Evolutionary conservation across 2,113 vertebrate species (phyloP).

Genomic region (Neolamprologus caudopunctatus): DNA sequence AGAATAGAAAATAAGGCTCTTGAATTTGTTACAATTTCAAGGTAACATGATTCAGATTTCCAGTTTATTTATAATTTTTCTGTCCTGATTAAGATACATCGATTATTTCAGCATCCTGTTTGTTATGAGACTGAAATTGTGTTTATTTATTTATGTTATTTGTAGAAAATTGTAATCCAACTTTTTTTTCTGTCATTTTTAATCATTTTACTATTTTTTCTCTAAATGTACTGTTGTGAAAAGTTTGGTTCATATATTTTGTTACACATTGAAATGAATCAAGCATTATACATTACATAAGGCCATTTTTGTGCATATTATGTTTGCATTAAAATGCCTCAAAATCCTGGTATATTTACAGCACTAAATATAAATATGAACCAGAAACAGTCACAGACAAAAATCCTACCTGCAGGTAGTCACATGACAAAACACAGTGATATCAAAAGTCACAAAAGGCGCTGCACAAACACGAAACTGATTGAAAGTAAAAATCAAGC

Average conservation of each 20-base stretch:
- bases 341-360: not conserved
- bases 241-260: not conserved
- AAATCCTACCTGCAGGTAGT: not conserved
- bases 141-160: not conserved
- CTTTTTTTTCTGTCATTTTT: not conserved
- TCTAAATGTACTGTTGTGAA: not conserved
- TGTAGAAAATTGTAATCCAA: not conserved
- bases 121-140: not conserved
- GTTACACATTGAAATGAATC: rapidly evolving
- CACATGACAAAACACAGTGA: not conserved
- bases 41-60: not conserved
- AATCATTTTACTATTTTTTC: not conserved
- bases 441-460: not conserved
- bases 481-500: not conserved
- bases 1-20: not conserved
- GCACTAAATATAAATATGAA: not conserved
- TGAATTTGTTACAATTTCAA: not conserved
- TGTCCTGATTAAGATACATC: not conserved
- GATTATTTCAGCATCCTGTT: not conserved
- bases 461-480: not conserved
- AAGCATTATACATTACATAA: not conserved
- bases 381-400: not conserved
- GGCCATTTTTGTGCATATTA: not conserved
- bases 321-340: not conserved
- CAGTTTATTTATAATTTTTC: not conserved